Evolutionary conservation across 2,113 vertebrate genomes (phyloP), one percentile per base, ranked within the genome.

Genomic region (Struthio camelus): DNA sequence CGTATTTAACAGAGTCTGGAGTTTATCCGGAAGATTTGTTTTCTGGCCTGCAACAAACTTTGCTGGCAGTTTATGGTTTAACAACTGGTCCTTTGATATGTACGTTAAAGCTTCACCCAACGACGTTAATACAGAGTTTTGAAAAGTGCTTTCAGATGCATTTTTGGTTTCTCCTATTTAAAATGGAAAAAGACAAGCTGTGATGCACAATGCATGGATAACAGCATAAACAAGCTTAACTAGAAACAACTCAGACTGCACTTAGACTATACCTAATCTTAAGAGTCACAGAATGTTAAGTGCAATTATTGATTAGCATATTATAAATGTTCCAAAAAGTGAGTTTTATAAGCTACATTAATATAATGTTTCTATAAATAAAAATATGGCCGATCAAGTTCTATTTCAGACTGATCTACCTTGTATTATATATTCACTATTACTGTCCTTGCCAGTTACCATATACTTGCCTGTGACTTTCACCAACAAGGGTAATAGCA

Each of bases 1-100:
- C 0, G 98, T 99, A 90, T 99, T 99, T 75, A 99, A 97, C 24
- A 99, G 97, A 16, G 99, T 99, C 97, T 99, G 99, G 16, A 99
- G 97, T 36, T 98, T 87, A 61, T 99, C 98, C 9, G 99, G 98
- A 72, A 99, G 98, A 97, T 98, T 98, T 40, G 99, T 99, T 83
- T 98, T 99, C 94, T 99, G 99, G 96, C 98, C 98, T 44, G 98
- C 98, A 75, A 99, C 96, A 96, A 99, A 98, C 82, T 97, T 98
- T 0, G 98, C 97, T 46, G 98, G 98, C 77, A 99, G 98, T n/a
- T 97, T 98, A 91, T 99, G 99, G 87, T 98, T 98, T 82, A 97
- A 95, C 10, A 99, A 96, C 86, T 99, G 99, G 64, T 98, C 98
- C 96, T 98, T 98, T 0, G 99, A 99, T 76, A 99, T 97, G 46